Evolutionary conservation across 2,797 vertebrate species (phyloP), one percentile per base, ranked within the genome.

Genomic region (Hirundo rustica): DNA sequence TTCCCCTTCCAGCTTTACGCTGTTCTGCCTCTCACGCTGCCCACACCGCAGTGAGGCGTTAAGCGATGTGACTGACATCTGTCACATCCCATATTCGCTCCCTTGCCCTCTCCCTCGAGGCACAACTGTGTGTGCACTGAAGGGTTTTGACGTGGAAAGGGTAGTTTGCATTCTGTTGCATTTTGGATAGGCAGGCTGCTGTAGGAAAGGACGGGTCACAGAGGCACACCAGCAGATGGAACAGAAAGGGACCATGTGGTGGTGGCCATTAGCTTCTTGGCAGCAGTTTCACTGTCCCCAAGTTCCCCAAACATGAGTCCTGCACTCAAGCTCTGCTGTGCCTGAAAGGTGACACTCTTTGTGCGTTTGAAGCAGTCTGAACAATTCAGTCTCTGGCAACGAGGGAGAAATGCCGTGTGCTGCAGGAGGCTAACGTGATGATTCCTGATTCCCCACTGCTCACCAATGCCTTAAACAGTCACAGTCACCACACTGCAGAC

Each of bases 31-130:
- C 18, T 70, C 74, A 16, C 34, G 13, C 15, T 70, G 79, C 58
- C 64, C 42, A 36, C 57, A 21, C 51, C 50, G 89, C 92, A 93
- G 83, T 86, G 94, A 92, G 78, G 89, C 95, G 9, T 96, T 90
- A 82, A 87, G 74, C 15, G 42, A 95, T 85, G 88, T 96, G 95
- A 97, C 88, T 96, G 96, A 85, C 91, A 81, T 85, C 89, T 96
- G 95, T 77, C 95, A 87, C 23, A 68, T 42, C 74, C 2, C 4
- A 88, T 96, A 88, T 96, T 74, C 42, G 3, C 81, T 60, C 36
- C 13, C 76, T 62, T 81, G 74, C 67, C 34, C 34, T 92, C 91
- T 95, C 60, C 88, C 77, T 79, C 30, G 5, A 61, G 93, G 94
- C 91, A 88, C 8, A 45, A 82, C 38, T 9, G 15, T 70, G 66